These are phyloP conservation scores for Fissipunctia ypsillon DNA, from an alignment of 2,888 invertebrate species.

Conservation along the genomic window DNA sequence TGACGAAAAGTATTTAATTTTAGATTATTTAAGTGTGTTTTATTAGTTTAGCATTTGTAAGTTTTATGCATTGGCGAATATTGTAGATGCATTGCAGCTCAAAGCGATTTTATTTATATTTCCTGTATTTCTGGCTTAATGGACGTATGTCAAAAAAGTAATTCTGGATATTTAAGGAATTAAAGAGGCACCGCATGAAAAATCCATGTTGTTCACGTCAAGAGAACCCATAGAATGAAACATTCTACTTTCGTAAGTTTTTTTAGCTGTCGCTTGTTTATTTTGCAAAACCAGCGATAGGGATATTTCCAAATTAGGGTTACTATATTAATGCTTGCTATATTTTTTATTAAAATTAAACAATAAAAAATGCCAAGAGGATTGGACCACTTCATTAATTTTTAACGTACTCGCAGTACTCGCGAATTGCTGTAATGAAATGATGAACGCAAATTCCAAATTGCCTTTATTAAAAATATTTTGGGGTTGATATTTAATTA, in stretches of 20 bases:
- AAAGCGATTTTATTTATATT: constrained; percentile 38
- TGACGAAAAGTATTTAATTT: background rate
- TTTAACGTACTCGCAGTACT: background rate
- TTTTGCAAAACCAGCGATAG: background rate
- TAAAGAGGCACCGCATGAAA: background rate
- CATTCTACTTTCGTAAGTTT: background rate
- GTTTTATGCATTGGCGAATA: constrained; percentile 42
- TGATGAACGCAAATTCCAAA: background rate
- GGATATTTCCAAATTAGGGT: background rate
- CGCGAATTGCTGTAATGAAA: background rate
- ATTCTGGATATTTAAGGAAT: background rate
- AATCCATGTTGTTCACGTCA: background rate
- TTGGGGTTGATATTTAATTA: background rate
- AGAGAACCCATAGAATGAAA: background rate
- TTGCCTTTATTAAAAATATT: background rate
- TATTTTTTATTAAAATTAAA: background rate
- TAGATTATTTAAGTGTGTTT: background rate
- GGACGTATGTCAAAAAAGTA: background rate
- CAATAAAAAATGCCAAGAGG: background rate
- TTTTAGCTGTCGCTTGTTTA: background rate
- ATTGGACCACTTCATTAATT: background rate
- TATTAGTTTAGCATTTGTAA: background rate
- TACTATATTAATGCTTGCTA: background rate
- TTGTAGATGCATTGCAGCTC: constrained; percentile 38
- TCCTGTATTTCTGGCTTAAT: background rate